phyloP scores from a whole-genome alignment of 2,888 invertebrate species.

The Caenorhabditis virilis region DNA sequence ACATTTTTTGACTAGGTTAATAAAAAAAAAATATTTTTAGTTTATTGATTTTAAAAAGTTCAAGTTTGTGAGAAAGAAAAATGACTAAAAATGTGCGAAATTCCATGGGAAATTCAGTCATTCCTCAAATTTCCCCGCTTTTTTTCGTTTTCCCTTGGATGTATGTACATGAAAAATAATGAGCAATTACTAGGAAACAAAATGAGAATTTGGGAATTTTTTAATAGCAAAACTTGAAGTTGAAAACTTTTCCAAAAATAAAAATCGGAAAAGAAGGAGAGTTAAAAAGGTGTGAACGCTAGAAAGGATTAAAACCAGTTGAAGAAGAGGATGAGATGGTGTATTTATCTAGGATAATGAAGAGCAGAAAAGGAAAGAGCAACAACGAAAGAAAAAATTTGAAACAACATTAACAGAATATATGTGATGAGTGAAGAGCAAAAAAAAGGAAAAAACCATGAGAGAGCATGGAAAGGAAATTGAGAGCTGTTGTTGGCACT shows the following conservation, averaged over 20 bases:
- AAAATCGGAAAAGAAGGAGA: not conserved
- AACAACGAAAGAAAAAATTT: conserved; percentile 1
- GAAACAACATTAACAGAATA: conserved; percentile 6
- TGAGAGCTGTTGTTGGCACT: not conserved
- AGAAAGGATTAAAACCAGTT: not conserved
- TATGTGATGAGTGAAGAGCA: not conserved
- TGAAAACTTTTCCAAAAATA: not conserved
- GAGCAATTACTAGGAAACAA: no score
- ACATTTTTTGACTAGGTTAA: no score
- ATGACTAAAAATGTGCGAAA: no score
- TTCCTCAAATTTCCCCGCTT: no score
- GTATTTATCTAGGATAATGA: conserved; percentile 30
- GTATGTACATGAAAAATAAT: no score
- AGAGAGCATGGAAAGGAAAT: not conserved
- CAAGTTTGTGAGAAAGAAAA: no score
- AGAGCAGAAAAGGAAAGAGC: conserved; percentile 14
- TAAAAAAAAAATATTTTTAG: no score
- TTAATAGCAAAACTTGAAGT: no score
- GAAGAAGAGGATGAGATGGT: conserved; percentile 7
- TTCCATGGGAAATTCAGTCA: no score
- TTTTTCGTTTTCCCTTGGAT: no score
- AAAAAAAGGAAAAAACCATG: not conserved
- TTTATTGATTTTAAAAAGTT: no score
- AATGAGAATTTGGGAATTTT: no score
- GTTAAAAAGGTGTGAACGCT: not conserved